A percentile compares a stretch with the other conserved stretches of the same genome.
phyloP scores from a whole-genome alignment of 2,113 vertebrate genomes.

The Porphyrio hochstetteri region DNA sequence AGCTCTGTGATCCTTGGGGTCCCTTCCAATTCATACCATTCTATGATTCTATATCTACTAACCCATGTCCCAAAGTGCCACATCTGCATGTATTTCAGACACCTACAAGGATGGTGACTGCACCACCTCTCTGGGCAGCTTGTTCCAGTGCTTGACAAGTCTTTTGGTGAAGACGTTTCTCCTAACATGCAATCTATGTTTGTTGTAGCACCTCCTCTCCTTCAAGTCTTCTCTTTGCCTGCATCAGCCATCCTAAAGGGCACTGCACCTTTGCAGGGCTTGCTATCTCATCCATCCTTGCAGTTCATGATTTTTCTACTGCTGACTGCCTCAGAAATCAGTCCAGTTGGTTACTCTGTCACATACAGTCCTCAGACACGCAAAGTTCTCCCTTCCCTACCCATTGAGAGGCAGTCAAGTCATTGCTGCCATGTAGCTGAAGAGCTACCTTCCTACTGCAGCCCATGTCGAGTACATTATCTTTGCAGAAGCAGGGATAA shows the following conservation, averaged over 20 bases:
- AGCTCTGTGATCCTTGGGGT: too few species aligned
- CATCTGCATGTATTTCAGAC: too few species aligned
- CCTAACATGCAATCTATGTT: too few species aligned
- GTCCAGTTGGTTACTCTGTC: not conserved
- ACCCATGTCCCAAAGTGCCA: too few species aligned
- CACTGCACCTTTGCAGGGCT: not conserved
- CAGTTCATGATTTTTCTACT: not conserved
- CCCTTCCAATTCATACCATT: too few species aligned
- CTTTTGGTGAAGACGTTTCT: too few species aligned
- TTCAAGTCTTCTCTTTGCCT: not conserved
- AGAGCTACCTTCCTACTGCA: not conserved
- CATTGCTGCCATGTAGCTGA: not conserved
- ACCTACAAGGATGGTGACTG: too few species aligned
- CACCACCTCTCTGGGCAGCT: too few species aligned
- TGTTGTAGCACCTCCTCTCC: not conserved
- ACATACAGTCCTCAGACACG: not conserved
- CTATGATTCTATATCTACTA: too few species aligned
- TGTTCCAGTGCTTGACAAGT: too few species aligned
- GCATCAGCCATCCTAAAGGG: not conserved
- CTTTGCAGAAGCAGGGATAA: not conserved
- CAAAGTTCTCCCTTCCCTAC: not conserved
- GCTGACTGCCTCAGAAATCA: not conserved
- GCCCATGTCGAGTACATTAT: fast-evolving
- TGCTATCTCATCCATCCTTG: not conserved
- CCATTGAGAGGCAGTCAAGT: not conserved